These are phyloP conservation scores for Syngnathus rostellatus DNA, from an alignment of 2,797 vertebrate species.

Conservation along the genomic window DNA sequence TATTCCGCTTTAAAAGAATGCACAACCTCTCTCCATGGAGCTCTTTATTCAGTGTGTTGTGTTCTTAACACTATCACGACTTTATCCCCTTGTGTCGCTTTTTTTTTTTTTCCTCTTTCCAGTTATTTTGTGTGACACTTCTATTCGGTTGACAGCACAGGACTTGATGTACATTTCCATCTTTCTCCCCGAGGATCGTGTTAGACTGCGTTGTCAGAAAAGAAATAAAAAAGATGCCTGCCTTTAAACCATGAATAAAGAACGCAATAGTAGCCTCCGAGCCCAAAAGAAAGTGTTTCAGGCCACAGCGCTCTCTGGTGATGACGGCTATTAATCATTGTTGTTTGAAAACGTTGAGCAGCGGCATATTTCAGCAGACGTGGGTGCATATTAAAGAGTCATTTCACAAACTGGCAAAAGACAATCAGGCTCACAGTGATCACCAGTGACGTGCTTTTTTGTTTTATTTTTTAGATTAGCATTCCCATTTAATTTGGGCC, in stretches of 20 bases:
- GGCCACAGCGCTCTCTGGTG: slow-evolving; percentile 3
- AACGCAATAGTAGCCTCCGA: slow-evolving; percentile 17
- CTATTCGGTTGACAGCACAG: slow-evolving; percentile 17
- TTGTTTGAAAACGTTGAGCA: slow-evolving; percentile 24
- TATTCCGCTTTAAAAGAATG: background rate
- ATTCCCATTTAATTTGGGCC: background rate
- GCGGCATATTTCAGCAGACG: slow-evolving; percentile 25
- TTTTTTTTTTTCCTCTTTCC: slow-evolving; percentile 15
- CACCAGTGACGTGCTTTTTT: background rate
- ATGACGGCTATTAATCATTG: slow-evolving; percentile 28
- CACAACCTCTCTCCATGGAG: slow-evolving; percentile 3
- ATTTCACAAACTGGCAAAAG: slow-evolving; percentile 1
- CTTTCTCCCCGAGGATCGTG: slow-evolving; percentile 22
- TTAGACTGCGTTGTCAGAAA: slow-evolving; percentile 24
- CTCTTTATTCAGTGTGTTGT: slow-evolving; percentile 1
- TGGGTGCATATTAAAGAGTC: background rate
- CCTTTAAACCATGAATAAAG: slow-evolving; percentile 21
- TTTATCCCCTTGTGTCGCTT: slow-evolving; percentile 14
- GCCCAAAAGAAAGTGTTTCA: slow-evolving; percentile 9
- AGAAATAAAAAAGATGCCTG: slow-evolving; percentile 13
- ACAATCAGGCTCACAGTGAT: background rate
- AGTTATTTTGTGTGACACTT: slow-evolving; percentile 20
- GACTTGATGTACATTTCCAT: slow-evolving; percentile 15
- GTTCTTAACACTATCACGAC: slow-evolving; percentile 11
- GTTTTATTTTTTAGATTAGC: background rate